Evolutionary conservation across 1,140 invertebrate genomes (phyloP), one percentile per base, ranked within the genome.

Genomic region (Octopus bimaculoides): DNA sequence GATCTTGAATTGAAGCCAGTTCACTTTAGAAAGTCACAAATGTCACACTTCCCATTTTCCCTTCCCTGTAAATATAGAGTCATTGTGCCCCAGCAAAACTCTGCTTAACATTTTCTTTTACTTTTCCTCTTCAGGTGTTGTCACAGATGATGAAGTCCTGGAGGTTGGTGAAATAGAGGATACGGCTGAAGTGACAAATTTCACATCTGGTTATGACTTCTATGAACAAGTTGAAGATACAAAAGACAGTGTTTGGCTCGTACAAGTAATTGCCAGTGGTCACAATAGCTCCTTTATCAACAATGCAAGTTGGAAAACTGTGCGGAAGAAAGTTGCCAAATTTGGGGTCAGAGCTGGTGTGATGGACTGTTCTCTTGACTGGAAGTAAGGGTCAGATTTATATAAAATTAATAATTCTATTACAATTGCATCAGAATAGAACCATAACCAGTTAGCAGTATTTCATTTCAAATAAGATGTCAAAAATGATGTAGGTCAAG

Each of bases 181-280:
- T 6, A 4, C 66, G 4, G 20, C 85, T n/a, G 79, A 85, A 81
- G 77, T 85, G 84, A 91, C 91, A 6, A 88, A 90, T 79, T 92
- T 92, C 82, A 90, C 88, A 14, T 89, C 91, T 79, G 91, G 91
- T 41, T 82, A 87, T 79, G 90, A 92, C 84, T 92, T 92, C 82
- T 90, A 90, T 81, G 91, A 92, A 83, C 88, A 92, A 85, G 91
- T 92, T 5, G 92, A 92, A 83, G 92, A 92, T 84, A 91, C 91
- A 12, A 92, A 92, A 85, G 92, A 92, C 85, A 92, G 91, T 86
- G 91, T 92, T 5, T 92, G 92, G 92, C 80, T 92, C 12, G 90
- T 92, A 0, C 91, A 92, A 82, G 91, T 92, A 8, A 75, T 85
- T 9, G 79, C 77, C 9, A 84, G 20, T 78, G 80, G 10, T 14